These are phyloP conservation scores for Melitaea cinxia DNA, from an alignment of 1,140 invertebrate species.

Conservation along the genomic window DNA sequence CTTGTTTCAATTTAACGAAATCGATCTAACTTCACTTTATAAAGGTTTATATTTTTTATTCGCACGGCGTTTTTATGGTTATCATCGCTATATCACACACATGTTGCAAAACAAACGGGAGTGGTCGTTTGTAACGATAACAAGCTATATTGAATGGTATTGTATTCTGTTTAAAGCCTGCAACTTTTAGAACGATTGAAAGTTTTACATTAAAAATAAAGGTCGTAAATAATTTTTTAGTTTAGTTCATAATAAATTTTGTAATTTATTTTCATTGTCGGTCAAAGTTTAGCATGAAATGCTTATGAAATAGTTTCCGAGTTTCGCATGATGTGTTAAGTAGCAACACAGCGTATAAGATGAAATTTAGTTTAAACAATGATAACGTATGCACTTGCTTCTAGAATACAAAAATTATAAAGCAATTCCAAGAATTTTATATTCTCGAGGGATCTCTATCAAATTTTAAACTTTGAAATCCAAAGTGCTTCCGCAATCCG, in stretches of 20 bases:
- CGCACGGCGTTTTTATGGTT: constrained; percentile 29
- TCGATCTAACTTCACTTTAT: constrained; percentile 32
- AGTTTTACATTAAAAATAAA: neutral
- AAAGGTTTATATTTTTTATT: neutral
- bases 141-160: constrained; percentile 11
- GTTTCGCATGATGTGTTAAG: neutral
- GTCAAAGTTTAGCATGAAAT: too few species aligned
- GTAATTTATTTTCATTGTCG: too few species aligned
- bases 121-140: constrained; percentile 8
- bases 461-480: constrained; percentile 44
- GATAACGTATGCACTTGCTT: neutral
- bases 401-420: constrained; percentile 8
- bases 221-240: neutral
- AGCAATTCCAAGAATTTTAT: constrained; percentile 33
- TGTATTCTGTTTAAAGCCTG: neutral
- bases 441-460: constrained; percentile 37
- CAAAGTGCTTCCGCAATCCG: constrained; percentile 36
- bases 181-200: neutral
- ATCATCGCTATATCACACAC: constrained; percentile 17
- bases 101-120: constrained; percentile 30
- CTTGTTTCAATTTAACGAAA: constrained; percentile 29
- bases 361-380: constrained; percentile 1
- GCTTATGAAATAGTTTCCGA: too few species aligned
- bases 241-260: too few species aligned
- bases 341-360: neutral